A percentile compares a stretch with the other conserved stretches of the same genome.
These are phyloP conservation scores for Neuroterus valhalla DNA, from an alignment of 1,140 invertebrate species.

Conservation along the genomic window DNA sequence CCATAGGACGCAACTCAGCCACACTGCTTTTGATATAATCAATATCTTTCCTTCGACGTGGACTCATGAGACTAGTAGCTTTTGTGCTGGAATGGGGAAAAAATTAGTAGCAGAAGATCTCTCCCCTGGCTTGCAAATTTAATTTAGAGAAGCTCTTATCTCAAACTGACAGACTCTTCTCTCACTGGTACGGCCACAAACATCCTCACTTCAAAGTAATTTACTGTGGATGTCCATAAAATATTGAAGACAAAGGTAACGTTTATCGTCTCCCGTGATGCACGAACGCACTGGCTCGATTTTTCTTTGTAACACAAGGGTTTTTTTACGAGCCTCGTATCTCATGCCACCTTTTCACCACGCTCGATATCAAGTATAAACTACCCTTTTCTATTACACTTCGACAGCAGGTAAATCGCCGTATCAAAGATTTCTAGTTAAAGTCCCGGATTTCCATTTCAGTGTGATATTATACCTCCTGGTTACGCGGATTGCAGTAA, in stretches of 20 bases:
- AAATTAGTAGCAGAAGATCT: too few species aligned
- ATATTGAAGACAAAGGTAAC: background rate
- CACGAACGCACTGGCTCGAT: background rate
- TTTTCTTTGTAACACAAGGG: background rate
- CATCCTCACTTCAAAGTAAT: background rate
- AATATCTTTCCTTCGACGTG: too few species aligned
- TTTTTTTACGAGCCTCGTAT: background rate
- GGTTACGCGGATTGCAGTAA: background rate
- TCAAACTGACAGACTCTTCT: too few species aligned
- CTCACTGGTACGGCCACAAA: background rate
- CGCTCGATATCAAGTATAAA: background rate
- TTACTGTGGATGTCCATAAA: background rate
- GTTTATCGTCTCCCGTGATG: background rate
- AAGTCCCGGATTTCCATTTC: background rate
- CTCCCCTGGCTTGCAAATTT: too few species aligned
- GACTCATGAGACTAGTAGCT: too few species aligned
- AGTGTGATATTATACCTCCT: constrained; percentile 4
- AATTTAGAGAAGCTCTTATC: too few species aligned
- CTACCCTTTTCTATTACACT: background rate
- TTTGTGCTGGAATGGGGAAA: too few species aligned
- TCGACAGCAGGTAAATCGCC: background rate
- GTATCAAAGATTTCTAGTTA: background rate
- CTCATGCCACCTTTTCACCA: background rate
- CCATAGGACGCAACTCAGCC: too few species aligned
- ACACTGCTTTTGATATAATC: too few species aligned